Conservation (phyloP, 2,888 invertebrate genomes). For the Drosophila setosimentum region DNA sequence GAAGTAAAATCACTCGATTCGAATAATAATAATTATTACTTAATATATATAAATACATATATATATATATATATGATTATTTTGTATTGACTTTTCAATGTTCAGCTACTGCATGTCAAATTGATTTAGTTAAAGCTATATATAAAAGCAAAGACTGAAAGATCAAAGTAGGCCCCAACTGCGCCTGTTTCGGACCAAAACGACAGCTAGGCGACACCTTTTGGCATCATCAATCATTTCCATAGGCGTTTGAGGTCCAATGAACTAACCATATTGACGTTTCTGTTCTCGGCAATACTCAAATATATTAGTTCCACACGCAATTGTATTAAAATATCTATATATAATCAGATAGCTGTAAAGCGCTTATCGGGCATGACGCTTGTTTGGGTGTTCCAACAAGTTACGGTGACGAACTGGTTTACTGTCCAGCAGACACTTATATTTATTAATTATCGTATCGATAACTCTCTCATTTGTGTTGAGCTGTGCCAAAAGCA, state of each 20-base stretch:
- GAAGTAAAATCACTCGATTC: background rate
- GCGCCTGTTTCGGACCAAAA: background rate
- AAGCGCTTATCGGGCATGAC: slow-evolving; percentile 70
- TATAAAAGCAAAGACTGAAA: slow-evolving; percentile 6
- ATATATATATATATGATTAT: no score
- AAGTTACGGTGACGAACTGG: slow-evolving; percentile 63
- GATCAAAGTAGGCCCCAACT: slow-evolving; percentile 36
- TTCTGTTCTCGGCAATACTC: slow-evolving; percentile 36
- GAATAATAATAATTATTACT: slow-evolving; percentile 15
- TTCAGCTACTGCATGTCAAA: background rate
- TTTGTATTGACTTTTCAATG: background rate
- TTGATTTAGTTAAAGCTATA: slow-evolving; percentile 2
- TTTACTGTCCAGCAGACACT: slow-evolving; percentile 49
- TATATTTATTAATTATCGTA: slow-evolving; percentile 78
- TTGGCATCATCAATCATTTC: slow-evolving; percentile 69
- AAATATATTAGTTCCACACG: background rate
- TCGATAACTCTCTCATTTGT: slow-evolving; percentile 66
- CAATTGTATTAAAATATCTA: slow-evolving; percentile 7
- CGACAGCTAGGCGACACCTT: slow-evolving; percentile 54
- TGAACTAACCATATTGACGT: slow-evolving; percentile 40
- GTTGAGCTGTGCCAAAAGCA: slow-evolving; percentile 12
- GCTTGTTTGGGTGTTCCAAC: slow-evolving; percentile 71
- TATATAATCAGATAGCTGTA: slow-evolving; percentile 39
- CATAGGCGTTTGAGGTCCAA: slow-evolving; percentile 20
- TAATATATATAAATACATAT: background rate